These are phyloP conservation scores for Amblyjoppa fuscipennis DNA, from an alignment of 2,888 invertebrate species.

Conservation along the genomic window DNA sequence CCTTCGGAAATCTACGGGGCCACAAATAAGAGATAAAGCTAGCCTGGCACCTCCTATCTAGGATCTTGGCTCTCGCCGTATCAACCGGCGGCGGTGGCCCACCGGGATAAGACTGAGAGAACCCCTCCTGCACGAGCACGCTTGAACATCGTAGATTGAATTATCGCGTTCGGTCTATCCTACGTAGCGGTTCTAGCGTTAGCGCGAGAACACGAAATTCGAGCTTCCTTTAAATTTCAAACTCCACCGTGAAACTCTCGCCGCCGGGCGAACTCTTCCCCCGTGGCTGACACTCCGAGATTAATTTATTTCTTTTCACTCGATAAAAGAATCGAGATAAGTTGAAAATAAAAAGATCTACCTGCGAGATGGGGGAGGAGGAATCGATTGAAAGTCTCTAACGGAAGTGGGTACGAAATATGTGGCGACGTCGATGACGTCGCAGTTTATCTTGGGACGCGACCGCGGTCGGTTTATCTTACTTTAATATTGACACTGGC, in stretches of 20 bases:
- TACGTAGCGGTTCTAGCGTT: constrained; percentile 9
- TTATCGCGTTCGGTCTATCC: constrained; percentile 74
- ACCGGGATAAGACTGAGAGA: constrained; percentile 71
- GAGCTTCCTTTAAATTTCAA: constrained; percentile 63
- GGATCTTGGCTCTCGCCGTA: constrained; percentile 72
- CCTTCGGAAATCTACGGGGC: constrained; percentile 76
- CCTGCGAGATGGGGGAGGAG: not conserved
- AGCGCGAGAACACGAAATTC: constrained; percentile 56
- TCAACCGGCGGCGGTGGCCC: constrained; percentile 62
- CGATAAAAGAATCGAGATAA: constrained; percentile 12
- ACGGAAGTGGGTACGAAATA: constrained; percentile 47
- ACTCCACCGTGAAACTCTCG: constrained; percentile 46
- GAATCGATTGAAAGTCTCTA: constrained; percentile 36
- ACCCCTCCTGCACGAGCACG: constrained; percentile 53
- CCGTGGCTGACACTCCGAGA: constrained; percentile 9
- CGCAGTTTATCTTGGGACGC: constrained; percentile 44
- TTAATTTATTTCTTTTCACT: constrained; percentile 27
- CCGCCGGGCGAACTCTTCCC: constrained; percentile 28
- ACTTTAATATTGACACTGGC: constrained; percentile 71
- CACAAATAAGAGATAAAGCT: constrained; percentile 81
- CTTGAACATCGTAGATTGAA: constrained; percentile 75
- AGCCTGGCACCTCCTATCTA: constrained; percentile 76
- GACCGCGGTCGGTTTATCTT: constrained; percentile 63
- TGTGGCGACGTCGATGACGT: constrained; percentile 13
- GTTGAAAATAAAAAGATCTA: not conserved